Evolutionary conservation across 2,113 vertebrate species (phyloP).

Genomic region (Phyllostomus discolor): DNA sequence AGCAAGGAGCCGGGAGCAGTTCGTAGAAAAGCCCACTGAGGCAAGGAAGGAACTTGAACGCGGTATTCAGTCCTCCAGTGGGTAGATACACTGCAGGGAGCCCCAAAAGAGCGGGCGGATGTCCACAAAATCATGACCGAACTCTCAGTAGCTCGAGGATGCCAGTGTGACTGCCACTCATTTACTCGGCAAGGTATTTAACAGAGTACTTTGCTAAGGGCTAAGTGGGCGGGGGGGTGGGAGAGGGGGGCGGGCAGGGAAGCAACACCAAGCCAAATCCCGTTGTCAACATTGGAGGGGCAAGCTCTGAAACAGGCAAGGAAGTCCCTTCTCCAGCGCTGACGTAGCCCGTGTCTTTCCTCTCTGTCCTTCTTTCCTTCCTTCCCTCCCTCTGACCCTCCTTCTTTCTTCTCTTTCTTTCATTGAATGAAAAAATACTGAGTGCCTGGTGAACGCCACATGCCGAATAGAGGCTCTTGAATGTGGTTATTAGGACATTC

Average conservation of each 20-base stretch:
- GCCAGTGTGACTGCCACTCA: not conserved
- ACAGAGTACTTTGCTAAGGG: not conserved
- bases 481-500: not conserved
- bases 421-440: not conserved
- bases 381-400: rapidly evolving
- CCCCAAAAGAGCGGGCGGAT: not conserved
- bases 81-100: not conserved
- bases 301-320: not conserved
- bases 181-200: not conserved
- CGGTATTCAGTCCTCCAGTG: not conserved
- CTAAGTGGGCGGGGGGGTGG: not conserved
- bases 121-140: not conserved
- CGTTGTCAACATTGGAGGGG: not conserved
- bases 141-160: not conserved
- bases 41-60: not conserved
- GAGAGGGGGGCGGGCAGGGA: not conserved
- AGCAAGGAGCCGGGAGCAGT: not conserved
- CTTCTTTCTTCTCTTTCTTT: no score
- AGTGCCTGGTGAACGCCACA: not conserved
- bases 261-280: not conserved
- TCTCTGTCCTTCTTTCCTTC: not conserved
- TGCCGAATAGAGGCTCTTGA: not conserved
- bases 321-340: not conserved
- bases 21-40: not conserved
- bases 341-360: not conserved